Conservation (phyloP, 2,888 invertebrate genomes). For the Melanargia galathea region DNA sequence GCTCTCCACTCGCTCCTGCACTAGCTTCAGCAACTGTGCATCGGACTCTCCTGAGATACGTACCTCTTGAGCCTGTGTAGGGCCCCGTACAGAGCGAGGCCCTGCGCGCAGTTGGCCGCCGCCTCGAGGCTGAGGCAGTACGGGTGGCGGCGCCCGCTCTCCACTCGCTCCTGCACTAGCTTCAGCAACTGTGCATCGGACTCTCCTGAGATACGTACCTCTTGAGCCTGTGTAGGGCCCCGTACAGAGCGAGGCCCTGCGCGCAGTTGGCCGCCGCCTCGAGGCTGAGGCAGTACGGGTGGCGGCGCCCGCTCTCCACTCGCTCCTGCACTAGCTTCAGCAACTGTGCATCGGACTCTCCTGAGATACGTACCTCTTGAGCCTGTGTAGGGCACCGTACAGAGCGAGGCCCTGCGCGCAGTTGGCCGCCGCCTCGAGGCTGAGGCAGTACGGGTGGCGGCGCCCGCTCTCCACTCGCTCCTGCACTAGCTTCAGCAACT, state of each 20-base stretch:
- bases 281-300: slow-evolving; percentile 89
- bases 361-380: slow-evolving; percentile 43
- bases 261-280: slow-evolving; percentile 84
- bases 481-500: slow-evolving; percentile 83
- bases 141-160: slow-evolving; percentile 83
- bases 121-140: slow-evolving; percentile 89
- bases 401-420: slow-evolving; percentile 80
- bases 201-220: too few relatives aligned
- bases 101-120: slow-evolving; percentile 80
- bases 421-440: slow-evolving; percentile 84
- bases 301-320: slow-evolving; percentile 80
- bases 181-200: too few relatives aligned
- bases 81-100: slow-evolving; percentile 70
- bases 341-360: slow-evolving; percentile 64
- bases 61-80: slow-evolving; percentile 55
- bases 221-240: slow-evolving; percentile 58
- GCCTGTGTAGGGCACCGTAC: slow-evolving; percentile 60
- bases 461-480: slow-evolving; percentile 79
- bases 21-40: slow-evolving; percentile 76
- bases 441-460: slow-evolving; percentile 88
- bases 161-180: slow-evolving; percentile 83
- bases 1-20: slow-evolving; percentile 84
- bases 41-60: slow-evolving; percentile 41
- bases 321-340: slow-evolving; percentile 82
- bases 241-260: slow-evolving; percentile 72